Base-by-base conservation (phyloP, 1,140 invertebrate species). In the Bombus consobrinus region DNA sequence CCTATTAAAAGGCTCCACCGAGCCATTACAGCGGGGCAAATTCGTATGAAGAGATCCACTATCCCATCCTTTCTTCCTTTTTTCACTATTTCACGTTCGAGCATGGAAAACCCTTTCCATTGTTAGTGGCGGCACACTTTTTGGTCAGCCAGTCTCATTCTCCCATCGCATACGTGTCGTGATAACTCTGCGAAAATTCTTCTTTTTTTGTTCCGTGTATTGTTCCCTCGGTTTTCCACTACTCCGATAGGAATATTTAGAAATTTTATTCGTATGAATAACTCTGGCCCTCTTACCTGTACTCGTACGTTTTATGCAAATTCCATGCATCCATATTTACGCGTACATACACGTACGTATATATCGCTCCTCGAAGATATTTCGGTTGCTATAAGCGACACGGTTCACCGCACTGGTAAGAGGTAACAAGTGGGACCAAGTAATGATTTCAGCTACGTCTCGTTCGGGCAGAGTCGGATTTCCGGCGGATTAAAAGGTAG, bases 401-500 rank as follows among this genome's bases (percentile, higher is more conserved):
- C 22, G 34, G 22, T 25, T 69, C 68, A 3, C 18, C 25, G 69
- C 34, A 25, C 13, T 34, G 8, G 18, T 10, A 22, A 25, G 18
- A 25, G 18, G 68, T 39, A 41, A n/a, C 39, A 39, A 37, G 59
- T 13, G 69, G 12, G 25, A 15, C 10, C 12, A 2, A 13, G 34
- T 13, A 71, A 13, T 39, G 39, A 71, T 41, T 15, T 39, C 34
- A 34, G 15, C 59, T 62, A n/a, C 73, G 22, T 39, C 41, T 80
- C 41, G 41, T 64, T 64, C 59, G 68, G 4, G 37, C 10, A 9
- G 37, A 28, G 10, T 22, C 68, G 76, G 41, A 69, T 53, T 80
- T 69, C 77, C 34, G 5, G 1, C 39, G 71, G 81, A 82, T 75
- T 82, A 82, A 75, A 75, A 82, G 81, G 41, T 22, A 22, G 34